Base-by-base conservation (phyloP, 2,888 invertebrate genomes). In the Chaetogeoica ovagalla region DNA sequence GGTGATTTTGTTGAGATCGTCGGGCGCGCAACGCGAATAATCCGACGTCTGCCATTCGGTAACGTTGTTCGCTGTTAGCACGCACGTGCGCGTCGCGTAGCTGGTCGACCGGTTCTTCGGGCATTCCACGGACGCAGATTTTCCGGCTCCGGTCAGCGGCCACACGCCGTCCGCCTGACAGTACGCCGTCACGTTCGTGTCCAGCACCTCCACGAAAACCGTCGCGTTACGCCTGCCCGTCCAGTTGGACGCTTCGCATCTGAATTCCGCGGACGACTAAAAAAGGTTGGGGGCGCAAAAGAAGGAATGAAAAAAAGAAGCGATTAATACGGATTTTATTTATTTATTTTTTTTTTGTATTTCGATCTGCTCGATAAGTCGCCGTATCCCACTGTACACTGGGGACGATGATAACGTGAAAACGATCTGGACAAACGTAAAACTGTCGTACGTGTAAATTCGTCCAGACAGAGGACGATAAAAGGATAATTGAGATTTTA, bases 1-100 rank as follows among this genome's bases (percentile, higher is more conserved):
- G 84, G 82, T 82, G n/a, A 84, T 83, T 23, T 71, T 74, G 37
- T 75, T 73, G n/a, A 84, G 82, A 1, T 90, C 89, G 84, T 91
- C 90, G 48, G 91, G 89, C 39, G 91, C 87, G 85, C 94, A 94
- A 30, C 88, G 88, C 1, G 93, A 92, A 85, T 93, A 94, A 85
- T 94, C 93, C 0, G 94, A 92, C 66, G 89, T 86, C 84, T 90
- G 89, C 94, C 94, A 94, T 83, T 90, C 90, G 0, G 93, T 91
- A 37, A 90, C 90, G 57, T 89, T 90, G 21, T 89, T 87, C 84
- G 90, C 90, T 57, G 88, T 87, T 84, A 91, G 88, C 62, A 88
- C 87, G 84, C 92, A 92, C 55, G 89, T 87, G 68, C 91, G 86
- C 1, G 86, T 85, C 8, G 89, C 88, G 57, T 86, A 86, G 0